Evolutionary conservation across 2,113 vertebrate genomes (phyloP), one percentile per base, ranked within the genome.

Genomic region (Cochlearius cochlearius): DNA sequence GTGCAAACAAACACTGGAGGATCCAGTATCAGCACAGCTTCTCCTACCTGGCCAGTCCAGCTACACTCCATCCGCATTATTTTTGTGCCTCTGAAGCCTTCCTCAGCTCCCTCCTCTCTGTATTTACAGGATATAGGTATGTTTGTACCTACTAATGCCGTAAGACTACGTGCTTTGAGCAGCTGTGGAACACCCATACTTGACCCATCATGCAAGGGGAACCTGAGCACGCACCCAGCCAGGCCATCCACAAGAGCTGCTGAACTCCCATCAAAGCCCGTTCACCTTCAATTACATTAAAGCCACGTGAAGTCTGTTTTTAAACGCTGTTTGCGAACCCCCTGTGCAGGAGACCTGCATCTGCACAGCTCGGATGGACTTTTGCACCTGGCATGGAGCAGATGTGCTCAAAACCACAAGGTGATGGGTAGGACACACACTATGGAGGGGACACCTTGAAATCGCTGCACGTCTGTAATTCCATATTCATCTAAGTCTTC

Each of bases 1-100:
- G 85, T 83, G 88, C 90, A 97, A 96, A 97, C 81, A 97, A 97
- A 97, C 80, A 74, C 36, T 11, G n/a, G 60, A 45, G 64, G 76
- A 94, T 97, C 43, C 1, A 43, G 82, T 97, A 50, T 91, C 95
- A 21, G 6, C 43, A 67, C 64, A 58, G 63, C 53, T 64, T 66
- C 90, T 88, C 36, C 82, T 94, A 88, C 88, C 92, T 71, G 86
- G 55, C 20, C 87, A 85, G 80, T 55, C 25, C 55, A 66, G 69
- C 85, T 25, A 41, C 45, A 12, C 82, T 62, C 45, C 38, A 56
- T 43, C 45, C 38, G 39, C 14, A 13, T 7, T 47, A 4, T 19
- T 58, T 53, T 47, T n/a, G 39, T 10, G 62, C 32, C 43, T 88
- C 12, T 39, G 30, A 41, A 80, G 64, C 56, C 73, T 60, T 59